These are phyloP conservation scores for Chrysogorgia sp. DNA, from an alignment of 92 coral and sea anemone species.

Conservation along the genomic window DNA sequence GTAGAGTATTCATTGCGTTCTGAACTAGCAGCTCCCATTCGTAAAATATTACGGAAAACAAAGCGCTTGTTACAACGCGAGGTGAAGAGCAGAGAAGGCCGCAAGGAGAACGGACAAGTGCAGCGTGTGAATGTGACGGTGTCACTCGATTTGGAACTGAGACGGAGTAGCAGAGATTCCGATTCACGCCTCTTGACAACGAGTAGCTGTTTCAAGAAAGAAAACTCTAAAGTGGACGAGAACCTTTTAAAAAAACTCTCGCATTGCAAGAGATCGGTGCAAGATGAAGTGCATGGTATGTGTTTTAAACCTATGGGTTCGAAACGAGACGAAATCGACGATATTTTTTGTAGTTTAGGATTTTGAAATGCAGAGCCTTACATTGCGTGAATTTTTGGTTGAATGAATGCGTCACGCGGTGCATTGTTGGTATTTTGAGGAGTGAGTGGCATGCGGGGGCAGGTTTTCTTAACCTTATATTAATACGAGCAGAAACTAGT, in stretches of 20 bases:
- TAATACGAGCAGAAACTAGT: too few relatives aligned
- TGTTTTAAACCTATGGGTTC: neutral
- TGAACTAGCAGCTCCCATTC: neutral
- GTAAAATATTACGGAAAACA: neutral
- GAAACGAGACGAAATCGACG: conserved; percentile 22
- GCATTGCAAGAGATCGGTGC: neutral
- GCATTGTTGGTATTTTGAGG: too few relatives aligned
- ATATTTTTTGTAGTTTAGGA: conserved; percentile 9
- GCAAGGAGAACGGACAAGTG: neutral
- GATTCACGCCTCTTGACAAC: too few relatives aligned
- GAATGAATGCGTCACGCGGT: too few relatives aligned
- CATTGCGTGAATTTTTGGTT: too few relatives aligned
- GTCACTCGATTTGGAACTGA: too few relatives aligned
- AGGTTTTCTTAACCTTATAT: too few relatives aligned
- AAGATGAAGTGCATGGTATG: neutral
- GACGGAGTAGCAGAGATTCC: too few relatives aligned
- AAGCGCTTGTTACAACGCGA: neutral
- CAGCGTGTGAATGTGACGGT: neutral
- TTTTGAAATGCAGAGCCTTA: neutral
- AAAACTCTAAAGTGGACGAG: too few relatives aligned
- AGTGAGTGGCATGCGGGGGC: too few relatives aligned
- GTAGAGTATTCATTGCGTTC: neutral
- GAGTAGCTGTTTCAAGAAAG: too few relatives aligned
- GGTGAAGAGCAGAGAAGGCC: conserved; percentile 2
- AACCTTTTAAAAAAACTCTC: too few relatives aligned